phyloP scores from a whole-genome alignment of 2,888 invertebrate species.

The Apoderus coryli region DNA sequence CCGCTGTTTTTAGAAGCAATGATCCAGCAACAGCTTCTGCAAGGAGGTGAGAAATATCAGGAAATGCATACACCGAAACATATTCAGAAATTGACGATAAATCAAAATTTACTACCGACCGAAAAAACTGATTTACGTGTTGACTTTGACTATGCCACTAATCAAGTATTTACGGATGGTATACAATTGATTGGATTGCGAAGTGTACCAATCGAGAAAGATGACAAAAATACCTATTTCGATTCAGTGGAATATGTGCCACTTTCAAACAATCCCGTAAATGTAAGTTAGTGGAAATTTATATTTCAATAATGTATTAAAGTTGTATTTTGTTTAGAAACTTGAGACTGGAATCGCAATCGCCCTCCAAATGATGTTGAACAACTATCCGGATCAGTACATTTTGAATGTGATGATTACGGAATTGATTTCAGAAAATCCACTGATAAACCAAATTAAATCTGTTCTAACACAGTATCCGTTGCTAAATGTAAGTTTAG shows the following conservation, averaged over 20 bases:
- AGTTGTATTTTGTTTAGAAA: conserved; percentile 20
- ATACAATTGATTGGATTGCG: conserved; percentile 26
- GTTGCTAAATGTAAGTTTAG: conserved; percentile 24
- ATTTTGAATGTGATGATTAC: conserved; percentile 24
- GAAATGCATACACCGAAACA: conserved; percentile 55
- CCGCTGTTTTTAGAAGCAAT: conserved; percentile 79
- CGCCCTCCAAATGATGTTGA: conserved; percentile 24
- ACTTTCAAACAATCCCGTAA: conserved; percentile 17
- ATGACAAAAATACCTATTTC: conserved; percentile 21
- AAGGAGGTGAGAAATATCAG: conserved; percentile 44
- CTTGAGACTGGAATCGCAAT: conserved; percentile 27
- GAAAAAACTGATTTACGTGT: conserved; percentile 23
- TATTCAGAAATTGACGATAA: conserved; percentile 38
- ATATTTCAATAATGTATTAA: not conserved
- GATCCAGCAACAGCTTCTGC: conserved; percentile 62
- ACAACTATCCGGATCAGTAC: conserved; percentile 24
- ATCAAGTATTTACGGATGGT: conserved; percentile 24
- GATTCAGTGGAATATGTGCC: conserved; percentile 26
- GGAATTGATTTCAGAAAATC: conserved; percentile 25
- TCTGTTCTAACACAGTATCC: conserved; percentile 23
- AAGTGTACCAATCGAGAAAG: conserved; percentile 20
- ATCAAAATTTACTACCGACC: conserved; percentile 21
- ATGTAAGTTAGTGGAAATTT: conserved; percentile 16
- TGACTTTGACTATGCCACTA: conserved; percentile 26
- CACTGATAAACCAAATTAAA: conserved; percentile 22